Evolutionary conservation across 2,888 invertebrate genomes (phyloP).

Genomic region (Capitulum mitella): DNA sequence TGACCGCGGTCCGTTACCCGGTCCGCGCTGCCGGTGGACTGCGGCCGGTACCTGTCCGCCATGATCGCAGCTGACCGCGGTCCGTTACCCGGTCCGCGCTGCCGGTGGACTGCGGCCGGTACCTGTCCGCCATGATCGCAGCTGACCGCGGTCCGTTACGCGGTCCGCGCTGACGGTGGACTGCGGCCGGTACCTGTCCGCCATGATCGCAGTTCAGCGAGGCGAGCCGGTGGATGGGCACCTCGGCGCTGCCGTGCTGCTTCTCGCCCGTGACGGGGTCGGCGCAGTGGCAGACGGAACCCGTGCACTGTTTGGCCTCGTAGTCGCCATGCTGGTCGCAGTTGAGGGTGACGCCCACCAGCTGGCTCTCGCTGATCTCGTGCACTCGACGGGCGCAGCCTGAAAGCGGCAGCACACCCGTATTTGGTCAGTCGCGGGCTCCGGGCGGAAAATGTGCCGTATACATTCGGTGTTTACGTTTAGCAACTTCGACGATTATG

Average conservation of each 20-base stretch:
- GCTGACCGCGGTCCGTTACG: neutral
- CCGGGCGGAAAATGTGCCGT: no score
- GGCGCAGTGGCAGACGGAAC: conserved; percentile 34
- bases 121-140: neutral
- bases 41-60: neutral
- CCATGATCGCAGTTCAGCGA: neutral
- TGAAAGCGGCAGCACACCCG: no score
- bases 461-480: no score
- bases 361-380: neutral
- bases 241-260: neutral
- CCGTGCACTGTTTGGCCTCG: conserved; percentile 33
- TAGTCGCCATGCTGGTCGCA: conserved; percentile 34
- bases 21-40: no score
- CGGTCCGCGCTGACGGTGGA: no score
- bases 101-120: no score
- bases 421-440: no score
- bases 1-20: no score
- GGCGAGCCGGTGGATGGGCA: neutral
- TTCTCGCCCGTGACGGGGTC: conserved; percentile 30
- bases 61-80: neutral
- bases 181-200: neutral
- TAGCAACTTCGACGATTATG: no score
- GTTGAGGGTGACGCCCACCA: conserved; percentile 30
- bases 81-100: no score
- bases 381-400: neutral